These are phyloP conservation scores for Lagopus muta DNA, from an alignment of 2,113 vertebrate species.

Conservation along the genomic window DNA sequence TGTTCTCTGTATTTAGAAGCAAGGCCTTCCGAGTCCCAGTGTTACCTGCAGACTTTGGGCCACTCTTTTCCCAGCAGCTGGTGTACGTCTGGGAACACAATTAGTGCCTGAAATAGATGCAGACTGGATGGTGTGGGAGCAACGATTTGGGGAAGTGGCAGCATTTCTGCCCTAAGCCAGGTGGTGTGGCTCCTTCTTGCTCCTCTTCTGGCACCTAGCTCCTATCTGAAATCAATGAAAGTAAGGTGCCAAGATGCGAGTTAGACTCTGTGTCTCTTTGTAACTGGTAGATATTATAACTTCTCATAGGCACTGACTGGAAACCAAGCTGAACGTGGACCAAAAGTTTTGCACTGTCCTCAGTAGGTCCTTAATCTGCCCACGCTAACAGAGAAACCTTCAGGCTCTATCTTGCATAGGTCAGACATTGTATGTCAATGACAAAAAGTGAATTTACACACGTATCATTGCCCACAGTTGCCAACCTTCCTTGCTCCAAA, in stretches of 20 bases:
- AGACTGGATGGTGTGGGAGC: not conserved
- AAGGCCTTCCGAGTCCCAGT: fast-evolving
- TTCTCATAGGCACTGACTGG: not conserved
- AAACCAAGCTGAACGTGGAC: fast-evolving
- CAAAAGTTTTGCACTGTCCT: not conserved
- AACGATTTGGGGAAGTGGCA: not conserved
- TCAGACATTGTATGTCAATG: not conserved
- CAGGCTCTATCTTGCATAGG: fast-evolving
- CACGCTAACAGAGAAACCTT: fast-evolving
- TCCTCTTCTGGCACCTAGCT: conserved; percentile 31
- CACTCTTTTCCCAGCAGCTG: not conserved
- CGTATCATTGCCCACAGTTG: not conserved
- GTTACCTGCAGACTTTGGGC: not conserved
- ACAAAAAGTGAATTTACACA: not conserved
- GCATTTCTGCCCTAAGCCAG: not conserved
- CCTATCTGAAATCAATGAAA: conserved; percentile 43
- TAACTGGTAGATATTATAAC: not conserved
- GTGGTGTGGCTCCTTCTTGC: not conserved
- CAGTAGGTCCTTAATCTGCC: not conserved
- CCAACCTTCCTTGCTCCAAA: not conserved
- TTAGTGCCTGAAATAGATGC: not conserved
- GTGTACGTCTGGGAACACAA: not conserved
- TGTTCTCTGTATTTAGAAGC: not conserved
- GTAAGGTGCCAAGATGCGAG: conserved; percentile 20
- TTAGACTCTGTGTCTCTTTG: conserved; percentile 52